phyloP scores from a whole-genome alignment of 2,113 vertebrate species.

The Acanthisitta chloris region DNA sequence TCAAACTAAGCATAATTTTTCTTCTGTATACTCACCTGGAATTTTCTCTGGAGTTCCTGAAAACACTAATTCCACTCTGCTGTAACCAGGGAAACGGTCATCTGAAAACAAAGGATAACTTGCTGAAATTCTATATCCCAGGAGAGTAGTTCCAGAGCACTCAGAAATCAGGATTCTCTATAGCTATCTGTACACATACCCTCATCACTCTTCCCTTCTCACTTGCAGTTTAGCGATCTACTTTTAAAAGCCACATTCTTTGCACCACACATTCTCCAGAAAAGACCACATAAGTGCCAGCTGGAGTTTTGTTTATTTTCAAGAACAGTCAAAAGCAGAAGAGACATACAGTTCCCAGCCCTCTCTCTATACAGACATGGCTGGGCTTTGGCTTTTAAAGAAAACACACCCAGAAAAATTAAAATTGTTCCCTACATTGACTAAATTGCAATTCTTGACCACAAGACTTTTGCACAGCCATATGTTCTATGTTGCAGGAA shows the following conservation, averaged over 20 bases:
- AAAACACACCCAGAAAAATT: not conserved
- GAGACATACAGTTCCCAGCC: not conserved
- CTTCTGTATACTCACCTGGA: slow-evolving; percentile 75
- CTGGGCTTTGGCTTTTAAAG: not conserved
- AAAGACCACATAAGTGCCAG: not conserved
- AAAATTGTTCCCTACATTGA: not conserved
- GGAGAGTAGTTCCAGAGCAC: not conserved
- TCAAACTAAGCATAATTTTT: not conserved
- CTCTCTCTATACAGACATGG: not conserved
- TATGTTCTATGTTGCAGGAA: not conserved
- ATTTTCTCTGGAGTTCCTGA: slow-evolving; percentile 89
- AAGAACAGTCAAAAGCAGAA: not conserved
- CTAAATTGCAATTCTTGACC: not conserved
- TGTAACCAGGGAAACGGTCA: slow-evolving; percentile 87
- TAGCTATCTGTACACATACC: not conserved
- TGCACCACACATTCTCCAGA: not conserved
- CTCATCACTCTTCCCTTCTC: not conserved
- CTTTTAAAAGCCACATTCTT: not conserved
- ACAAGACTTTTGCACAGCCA: not conserved
- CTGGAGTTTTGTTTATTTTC: not conserved
- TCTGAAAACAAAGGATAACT: slow-evolving; percentile 79
- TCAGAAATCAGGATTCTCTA: not conserved
- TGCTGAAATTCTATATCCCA: too few relatives aligned
- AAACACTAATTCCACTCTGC: slow-evolving; percentile 92
- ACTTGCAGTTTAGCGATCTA: not conserved